Conservation (phyloP, 2,888 invertebrate genomes). For the Chalcis sispes region DNA sequence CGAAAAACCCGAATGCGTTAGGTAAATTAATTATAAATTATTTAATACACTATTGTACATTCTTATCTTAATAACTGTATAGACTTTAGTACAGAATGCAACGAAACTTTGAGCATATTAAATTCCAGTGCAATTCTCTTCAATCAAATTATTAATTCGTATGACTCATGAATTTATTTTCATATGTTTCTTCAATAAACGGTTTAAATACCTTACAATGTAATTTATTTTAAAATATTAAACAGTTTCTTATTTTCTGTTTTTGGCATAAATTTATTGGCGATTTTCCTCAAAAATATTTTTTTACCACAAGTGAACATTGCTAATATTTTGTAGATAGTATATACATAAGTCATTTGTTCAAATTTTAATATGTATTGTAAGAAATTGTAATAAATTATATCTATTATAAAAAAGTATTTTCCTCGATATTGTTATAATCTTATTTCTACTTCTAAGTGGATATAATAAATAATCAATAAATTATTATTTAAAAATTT, state of each 20-base stretch:
- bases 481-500: slow-evolving; percentile 28
- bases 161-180: slow-evolving; percentile 54
- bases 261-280: slow-evolving; percentile 49
- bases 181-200: slow-evolving; percentile 33
- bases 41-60: slow-evolving; percentile 35
- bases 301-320: slow-evolving; percentile 42
- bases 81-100: slow-evolving; percentile 20
- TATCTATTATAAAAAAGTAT: slow-evolving; percentile 39
- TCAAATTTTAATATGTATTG: slow-evolving; percentile 50
- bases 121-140: slow-evolving; percentile 52
- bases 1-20: slow-evolving; percentile 53
- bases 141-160: slow-evolving; percentile 23
- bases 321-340: slow-evolving; percentile 50
- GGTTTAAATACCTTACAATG: slow-evolving; percentile 7
- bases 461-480: slow-evolving; percentile 2
- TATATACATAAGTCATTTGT: slow-evolving; percentile 36
- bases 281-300: slow-evolving; percentile 30
- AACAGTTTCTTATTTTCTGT: slow-evolving; percentile 40
- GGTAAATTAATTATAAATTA: slow-evolving; percentile 38
- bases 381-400: slow-evolving; percentile 53
- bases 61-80: slow-evolving; percentile 21
- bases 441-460: neutral
- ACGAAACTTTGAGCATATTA: slow-evolving; percentile 45
- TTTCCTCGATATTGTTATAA: neutral
- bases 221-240: slow-evolving; percentile 43